A percentile compares a stretch with the other conserved stretches of the same genome.
phyloP scores from a whole-genome alignment of 2,113 vertebrate species.

The Forbesichthys agassizii region DNA sequence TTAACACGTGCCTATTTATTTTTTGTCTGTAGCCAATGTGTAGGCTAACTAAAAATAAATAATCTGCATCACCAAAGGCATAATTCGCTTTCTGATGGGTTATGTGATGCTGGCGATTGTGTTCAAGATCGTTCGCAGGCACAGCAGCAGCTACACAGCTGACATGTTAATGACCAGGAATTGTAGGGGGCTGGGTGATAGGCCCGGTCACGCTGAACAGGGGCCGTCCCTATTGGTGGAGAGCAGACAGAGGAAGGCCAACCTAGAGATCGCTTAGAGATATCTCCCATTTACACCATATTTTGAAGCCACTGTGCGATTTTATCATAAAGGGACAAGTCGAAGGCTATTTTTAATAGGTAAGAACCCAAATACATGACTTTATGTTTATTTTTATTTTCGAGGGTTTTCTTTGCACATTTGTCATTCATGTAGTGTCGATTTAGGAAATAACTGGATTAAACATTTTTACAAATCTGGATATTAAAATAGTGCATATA shows the following conservation, averaged over 20 bases:
- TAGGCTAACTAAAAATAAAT: too few relatives aligned
- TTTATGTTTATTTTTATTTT: not conserved
- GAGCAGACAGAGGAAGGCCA: constrained; percentile 73
- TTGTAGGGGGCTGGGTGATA: constrained; percentile 59
- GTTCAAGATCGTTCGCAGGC: too few relatives aligned
- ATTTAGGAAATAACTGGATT: constrained; percentile 12
- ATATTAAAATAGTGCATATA: too few relatives aligned
- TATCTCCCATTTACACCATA: constrained; percentile 62
- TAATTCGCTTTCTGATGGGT: too few relatives aligned
- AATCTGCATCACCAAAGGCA: too few relatives aligned
- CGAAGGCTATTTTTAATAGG: constrained; percentile 62
- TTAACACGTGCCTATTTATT: too few relatives aligned
- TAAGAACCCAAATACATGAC: constrained; percentile 30
- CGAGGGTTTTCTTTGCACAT: constrained; percentile 39
- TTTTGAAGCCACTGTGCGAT: constrained; percentile 58
- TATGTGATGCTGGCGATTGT: not conserved
- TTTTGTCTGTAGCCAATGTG: too few relatives aligned
- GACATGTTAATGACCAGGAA: constrained; percentile 55
- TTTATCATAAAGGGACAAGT: constrained; percentile 64
- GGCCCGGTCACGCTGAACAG: constrained; percentile 62
- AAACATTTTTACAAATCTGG: not conserved
- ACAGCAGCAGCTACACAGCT: constrained; percentile 5
- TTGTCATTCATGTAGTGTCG: constrained; percentile 40
- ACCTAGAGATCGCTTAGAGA: constrained; percentile 68
- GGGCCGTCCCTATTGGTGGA: constrained; percentile 74